Evolutionary conservation across 2,797 vertebrate genomes (phyloP), one percentile per base, ranked within the genome.

Genomic region (Diplodus sargus): DNA sequence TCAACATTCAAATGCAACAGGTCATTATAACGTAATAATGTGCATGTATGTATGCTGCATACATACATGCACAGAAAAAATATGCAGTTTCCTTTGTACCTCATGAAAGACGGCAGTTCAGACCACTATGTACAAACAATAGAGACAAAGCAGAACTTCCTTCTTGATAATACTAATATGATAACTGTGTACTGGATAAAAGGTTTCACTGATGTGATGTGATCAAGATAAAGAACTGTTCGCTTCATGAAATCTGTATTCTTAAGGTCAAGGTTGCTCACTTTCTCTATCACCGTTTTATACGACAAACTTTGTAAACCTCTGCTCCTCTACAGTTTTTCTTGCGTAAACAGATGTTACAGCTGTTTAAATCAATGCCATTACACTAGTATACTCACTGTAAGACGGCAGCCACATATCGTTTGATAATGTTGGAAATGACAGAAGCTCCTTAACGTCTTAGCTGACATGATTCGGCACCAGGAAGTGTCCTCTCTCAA

Each of bases 281-380:
- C 28, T 76, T 25, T 51, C 30, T 64, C 51, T 54, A 39, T 68
- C 56, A 66, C 22, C 25, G 57, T 60, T 69, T 61, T 57, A 72
- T 20, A 39, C 47, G 57, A 18, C 47, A 16, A 34, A 59, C n/a
- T 69, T 54, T 43, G 2, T 65, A 58, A n/a, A 53, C 30, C 3
- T 45, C 42, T 56, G n/a, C 11, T 23, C 25, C 11, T 20, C 10
- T 30, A 25, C 5, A 1, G 4, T n/a, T 39, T 53, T 57, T 30
- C 22, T 34, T 34, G 34, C n/a, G 57, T 58, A 23, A 70, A 54
- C 4, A 62, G 56, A 47, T 54, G 10, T 51, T 39, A 42, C 18
- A 18, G 14, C 42, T 9, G 7, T 45, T 56, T 3, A 75, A 30
- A 69, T 63, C 45, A 72, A n/a, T 49, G 34, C 62, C 13, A 45